Evolutionary conservation across 1,140 invertebrate genomes (phyloP), one percentile per base, ranked within the genome.

Genomic region (Achatina immaculata): DNA sequence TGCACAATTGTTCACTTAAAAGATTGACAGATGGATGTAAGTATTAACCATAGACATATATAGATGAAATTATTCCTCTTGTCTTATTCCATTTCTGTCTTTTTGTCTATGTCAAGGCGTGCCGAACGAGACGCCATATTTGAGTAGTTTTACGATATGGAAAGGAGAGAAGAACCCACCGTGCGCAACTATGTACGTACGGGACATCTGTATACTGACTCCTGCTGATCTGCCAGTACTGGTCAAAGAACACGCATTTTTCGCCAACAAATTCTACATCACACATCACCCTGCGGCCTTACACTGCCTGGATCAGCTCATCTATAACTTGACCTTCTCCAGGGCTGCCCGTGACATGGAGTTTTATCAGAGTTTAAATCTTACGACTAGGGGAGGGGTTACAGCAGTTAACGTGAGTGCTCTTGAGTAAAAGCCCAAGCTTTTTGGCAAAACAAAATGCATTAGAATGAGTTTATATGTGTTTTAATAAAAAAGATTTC

Each of bases 181-280:
- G 28, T 83, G 82, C 40, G 2, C 28, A 3, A 78, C 75, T 43
- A 88, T 85, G 0, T 83, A 80, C 79, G 80, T 80, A 42, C 82
- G 86, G 6, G 83, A 84, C 1, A 81, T 90, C 31, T 91, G 90
- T 81, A 85, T 91, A 34, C 88, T 88, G 80, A 87, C 87, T 24
- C 78, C 86, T 0, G 86, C 83, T n/a, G 89, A 91, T 79, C 81
- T 91, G 0, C 84, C 84, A 0, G 65, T 82, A 40, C 81, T 90
- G 1, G 55, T 86, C 0, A 80, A 71, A 4, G 78, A 84, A 38
- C 82, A 84, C 43, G 87, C 89, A 75, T 77, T 90, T 9, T 90
- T 90, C 78, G 89, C 84, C 40, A 90, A 90, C 82, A 90, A 90
- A 80, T 89, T 90, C 78, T 87, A 88, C 72, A 28, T 81, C 28